Percentiles rank a stretch among this genome's conserved stretches.
These are phyloP conservation scores for Andrena hattorfiana DNA, from an alignment of 2,888 invertebrate genomes.

Conservation along the genomic window DNA sequence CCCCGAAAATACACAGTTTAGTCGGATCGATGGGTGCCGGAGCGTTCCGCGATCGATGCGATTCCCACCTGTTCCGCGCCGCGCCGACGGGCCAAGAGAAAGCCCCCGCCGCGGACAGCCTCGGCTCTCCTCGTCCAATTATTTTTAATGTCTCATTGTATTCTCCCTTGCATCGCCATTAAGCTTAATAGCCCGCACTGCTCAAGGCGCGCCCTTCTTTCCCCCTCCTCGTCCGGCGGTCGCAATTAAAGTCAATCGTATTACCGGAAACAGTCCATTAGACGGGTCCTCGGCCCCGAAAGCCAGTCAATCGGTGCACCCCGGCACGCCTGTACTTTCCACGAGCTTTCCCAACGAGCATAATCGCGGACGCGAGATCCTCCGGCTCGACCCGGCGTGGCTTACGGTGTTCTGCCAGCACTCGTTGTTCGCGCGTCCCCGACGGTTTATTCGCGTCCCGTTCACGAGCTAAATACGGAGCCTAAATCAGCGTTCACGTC, in stretches of 20 bases:
- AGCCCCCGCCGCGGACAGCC: slow-evolving; percentile 36
- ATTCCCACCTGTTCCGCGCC: slow-evolving; percentile 24
- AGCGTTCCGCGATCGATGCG: not conserved
- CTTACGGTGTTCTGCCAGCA: not conserved
- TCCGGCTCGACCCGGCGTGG: too few relatives aligned
- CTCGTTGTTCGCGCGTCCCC: not conserved
- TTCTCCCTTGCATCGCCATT: slow-evolving; percentile 71
- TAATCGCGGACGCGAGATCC: not conserved
- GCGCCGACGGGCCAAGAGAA: not conserved
- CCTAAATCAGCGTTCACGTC: slow-evolving; percentile 65
- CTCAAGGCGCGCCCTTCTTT: slow-evolving; percentile 59
- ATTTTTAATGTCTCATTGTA: slow-evolving; percentile 75
- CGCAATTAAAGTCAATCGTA: slow-evolving; percentile 74
- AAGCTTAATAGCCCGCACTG: slow-evolving; percentile 72
- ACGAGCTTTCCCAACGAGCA: not conserved
- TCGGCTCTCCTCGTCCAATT: slow-evolving; percentile 61
- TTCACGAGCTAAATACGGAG: slow-evolving; percentile 62
- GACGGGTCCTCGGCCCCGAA: slow-evolving; percentile 53
- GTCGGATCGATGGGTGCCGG: not conserved
- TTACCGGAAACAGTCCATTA: slow-evolving; percentile 74
- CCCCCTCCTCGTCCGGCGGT: slow-evolving; percentile 36
- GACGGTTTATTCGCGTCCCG: slow-evolving; percentile 28
- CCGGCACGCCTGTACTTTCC: slow-evolving; percentile 25
- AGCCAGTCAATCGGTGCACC: slow-evolving; percentile 42
- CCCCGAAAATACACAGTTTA: slow-evolving; percentile 4